A percentile compares a stretch with the other conserved stretches of the same genome.
Evolutionary conservation across 2,888 invertebrate species (phyloP).

Genomic region (Agrypnus murinus): DNA sequence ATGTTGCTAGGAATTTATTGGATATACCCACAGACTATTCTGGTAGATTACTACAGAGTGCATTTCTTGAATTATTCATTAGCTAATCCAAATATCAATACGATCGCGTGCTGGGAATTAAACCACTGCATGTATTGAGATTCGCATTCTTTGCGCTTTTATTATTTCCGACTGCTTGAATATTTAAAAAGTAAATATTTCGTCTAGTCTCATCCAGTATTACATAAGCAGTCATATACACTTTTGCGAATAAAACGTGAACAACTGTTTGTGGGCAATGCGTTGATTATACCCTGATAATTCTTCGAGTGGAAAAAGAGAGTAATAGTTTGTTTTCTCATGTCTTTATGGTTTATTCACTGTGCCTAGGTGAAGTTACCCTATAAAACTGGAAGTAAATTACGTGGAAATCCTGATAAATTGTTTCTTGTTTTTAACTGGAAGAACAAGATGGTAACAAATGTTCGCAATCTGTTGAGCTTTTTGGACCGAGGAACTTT

Average conservation of each 20-base stretch:
- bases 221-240: too few species aligned
- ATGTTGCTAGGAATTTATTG: too few species aligned
- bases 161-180: slow-evolving; percentile 13
- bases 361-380: slow-evolving; percentile 37
- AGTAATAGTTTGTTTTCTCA: slow-evolving; percentile 1
- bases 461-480: slow-evolving; percentile 41
- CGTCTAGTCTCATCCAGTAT: too few species aligned
- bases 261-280: too few species aligned
- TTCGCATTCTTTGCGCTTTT: not conserved
- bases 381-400: slow-evolving; percentile 48
- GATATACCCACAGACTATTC: too few species aligned
- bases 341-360: slow-evolving; percentile 36
- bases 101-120: not conserved
- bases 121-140: slow-evolving; percentile 16
- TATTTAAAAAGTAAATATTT: too few species aligned
- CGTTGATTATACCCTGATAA: not conserved
- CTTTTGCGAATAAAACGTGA: too few species aligned
- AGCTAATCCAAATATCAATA: slow-evolving; percentile 15
- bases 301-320: slow-evolving; percentile 9
- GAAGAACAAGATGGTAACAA: slow-evolving; percentile 43
- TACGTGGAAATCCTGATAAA: slow-evolving; percentile 51
- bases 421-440: slow-evolving; percentile 46
- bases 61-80: slow-evolving; percentile 22
- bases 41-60: not conserved
- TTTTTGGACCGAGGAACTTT: slow-evolving; percentile 35